phyloP scores from a whole-genome alignment of 2,888 invertebrate genomes.

The Panzeria rudis region DNA sequence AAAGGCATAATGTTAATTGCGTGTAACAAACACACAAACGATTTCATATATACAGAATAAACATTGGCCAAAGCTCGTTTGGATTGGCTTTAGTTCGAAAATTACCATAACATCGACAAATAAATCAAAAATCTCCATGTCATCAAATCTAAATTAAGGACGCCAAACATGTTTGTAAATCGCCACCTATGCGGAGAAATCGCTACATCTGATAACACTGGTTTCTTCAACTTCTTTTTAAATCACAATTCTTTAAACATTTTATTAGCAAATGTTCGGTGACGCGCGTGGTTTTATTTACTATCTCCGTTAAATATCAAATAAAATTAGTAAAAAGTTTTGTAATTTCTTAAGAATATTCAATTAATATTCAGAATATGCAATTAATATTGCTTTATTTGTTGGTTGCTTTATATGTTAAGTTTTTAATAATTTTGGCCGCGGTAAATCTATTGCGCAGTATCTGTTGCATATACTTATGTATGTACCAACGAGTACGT shows the following conservation, averaged over 20 bases:
- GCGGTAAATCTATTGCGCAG: neutral
- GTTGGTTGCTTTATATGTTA: neutral
- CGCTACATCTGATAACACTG: neutral
- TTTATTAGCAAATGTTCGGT: neutral
- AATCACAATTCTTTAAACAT: neutral
- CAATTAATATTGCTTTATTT: neutral
- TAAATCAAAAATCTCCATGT: no score
- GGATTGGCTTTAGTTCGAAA: no score
- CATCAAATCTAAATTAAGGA: neutral
- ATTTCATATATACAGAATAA: no score
- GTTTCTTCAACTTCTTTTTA: neutral
- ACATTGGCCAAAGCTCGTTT: no score
- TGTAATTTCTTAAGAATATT: neutral
- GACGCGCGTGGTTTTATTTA: neutral
- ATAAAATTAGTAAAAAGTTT: neutral
- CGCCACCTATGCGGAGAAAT: neutral
- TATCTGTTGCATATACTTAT: neutral
- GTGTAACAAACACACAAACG: no score
- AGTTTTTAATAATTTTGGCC: neutral
- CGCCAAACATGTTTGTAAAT: neutral
- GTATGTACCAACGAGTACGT: no score
- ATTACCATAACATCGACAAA: no score
- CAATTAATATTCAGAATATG: neutral
- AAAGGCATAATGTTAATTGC: no score
- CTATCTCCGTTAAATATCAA: neutral